Conservation (phyloP, 2,113 vertebrate species). For the Numenius arquata region DNA sequence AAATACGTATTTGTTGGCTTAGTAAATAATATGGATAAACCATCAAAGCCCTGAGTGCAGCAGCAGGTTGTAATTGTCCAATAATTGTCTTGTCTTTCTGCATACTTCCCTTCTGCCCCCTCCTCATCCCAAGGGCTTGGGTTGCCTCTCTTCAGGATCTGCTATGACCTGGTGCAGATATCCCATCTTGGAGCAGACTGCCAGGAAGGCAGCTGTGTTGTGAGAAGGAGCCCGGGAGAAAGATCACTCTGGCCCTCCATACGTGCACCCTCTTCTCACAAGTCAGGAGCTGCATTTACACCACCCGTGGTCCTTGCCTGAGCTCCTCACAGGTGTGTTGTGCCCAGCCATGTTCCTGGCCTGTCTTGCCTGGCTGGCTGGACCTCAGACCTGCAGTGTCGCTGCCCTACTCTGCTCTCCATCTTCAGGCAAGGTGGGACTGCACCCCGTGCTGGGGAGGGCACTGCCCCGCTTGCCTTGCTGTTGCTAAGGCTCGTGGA, state of each 20-base stretch:
- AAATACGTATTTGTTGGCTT: not conserved
- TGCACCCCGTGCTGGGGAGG: not conserved
- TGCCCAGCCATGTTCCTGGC: not conserved
- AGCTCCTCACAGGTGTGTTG: not conserved
- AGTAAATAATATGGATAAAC: not conserved
- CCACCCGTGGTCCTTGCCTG: not conserved
- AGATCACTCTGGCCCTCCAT: accelerated
- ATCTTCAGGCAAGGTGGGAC: not conserved
- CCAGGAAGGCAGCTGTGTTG: not conserved
- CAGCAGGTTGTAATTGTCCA: not conserved
- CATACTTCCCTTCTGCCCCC: not conserved
- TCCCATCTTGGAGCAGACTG: not conserved
- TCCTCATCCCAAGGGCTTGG: not conserved
- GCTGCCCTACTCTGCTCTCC: not conserved
- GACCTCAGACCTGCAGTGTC: not conserved
- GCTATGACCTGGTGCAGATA: not conserved
- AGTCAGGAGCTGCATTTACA: not conserved
- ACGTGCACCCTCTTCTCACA: accelerated
- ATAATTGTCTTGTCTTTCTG: not conserved
- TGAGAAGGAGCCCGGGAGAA: not conserved
- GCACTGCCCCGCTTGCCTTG: not conserved
- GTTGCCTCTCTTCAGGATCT: not conserved
- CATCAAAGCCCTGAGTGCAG: not conserved
- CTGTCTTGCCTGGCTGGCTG: not conserved
- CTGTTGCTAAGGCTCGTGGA: not conserved